Evolutionary conservation across 2,888 invertebrate genomes (phyloP).

Genomic region (Spisula solida): DNA sequence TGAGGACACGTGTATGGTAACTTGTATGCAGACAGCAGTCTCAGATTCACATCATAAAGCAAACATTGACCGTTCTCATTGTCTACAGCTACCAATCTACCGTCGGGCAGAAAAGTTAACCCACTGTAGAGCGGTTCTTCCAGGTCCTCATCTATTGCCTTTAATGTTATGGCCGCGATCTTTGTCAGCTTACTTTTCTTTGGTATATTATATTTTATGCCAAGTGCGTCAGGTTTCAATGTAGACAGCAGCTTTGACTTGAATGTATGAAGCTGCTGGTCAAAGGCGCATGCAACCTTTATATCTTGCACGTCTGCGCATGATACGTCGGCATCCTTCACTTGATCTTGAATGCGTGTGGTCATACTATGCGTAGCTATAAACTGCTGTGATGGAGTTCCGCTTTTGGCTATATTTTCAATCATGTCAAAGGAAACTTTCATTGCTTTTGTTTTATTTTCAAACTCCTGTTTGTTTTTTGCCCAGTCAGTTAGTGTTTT

Average conservation of each 20-base stretch:
- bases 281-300: background rate
- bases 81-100: background rate
- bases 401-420: background rate
- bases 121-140: background rate
- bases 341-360: background rate
- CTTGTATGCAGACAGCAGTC: constrained; percentile 1
- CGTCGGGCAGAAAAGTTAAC: background rate
- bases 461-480: background rate
- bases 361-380: background rate
- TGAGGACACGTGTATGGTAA: background rate
- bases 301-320: background rate
- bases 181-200: background rate
- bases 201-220: background rate
- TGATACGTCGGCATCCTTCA: background rate
- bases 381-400: constrained; percentile 6
- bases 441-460: background rate
- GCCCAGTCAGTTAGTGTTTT: background rate
- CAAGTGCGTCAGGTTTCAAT: background rate
- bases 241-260: background rate
- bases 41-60: constrained; percentile 29
- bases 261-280: background rate
- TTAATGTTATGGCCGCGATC: background rate
- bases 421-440: background rate
- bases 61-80: constrained; percentile 27
- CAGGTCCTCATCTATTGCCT: background rate